Evolutionary conservation across 2,888 invertebrate species (phyloP).

Genomic region (Ophonus ardosiacus): DNA sequence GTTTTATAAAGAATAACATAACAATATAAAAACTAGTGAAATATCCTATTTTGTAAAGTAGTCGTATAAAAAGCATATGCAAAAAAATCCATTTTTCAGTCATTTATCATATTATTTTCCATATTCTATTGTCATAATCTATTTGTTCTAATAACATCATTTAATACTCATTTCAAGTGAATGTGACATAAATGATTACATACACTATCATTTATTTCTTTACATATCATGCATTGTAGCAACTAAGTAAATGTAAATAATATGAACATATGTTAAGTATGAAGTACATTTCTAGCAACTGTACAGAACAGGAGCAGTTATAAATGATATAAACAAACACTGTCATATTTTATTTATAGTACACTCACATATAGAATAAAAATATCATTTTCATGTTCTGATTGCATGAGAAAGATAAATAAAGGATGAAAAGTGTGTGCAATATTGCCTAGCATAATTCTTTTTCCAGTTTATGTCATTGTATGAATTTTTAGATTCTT

Average conservation of each 20-base stretch:
- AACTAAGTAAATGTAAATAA: slow-evolving; percentile 39
- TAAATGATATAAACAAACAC: slow-evolving; percentile 30
- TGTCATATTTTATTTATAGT: slow-evolving; percentile 30
- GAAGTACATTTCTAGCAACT: slow-evolving; percentile 15
- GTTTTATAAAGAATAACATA: too few species aligned
- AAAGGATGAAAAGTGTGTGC: not conserved
- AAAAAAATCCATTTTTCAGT: too few species aligned
- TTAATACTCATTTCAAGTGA: not conserved
- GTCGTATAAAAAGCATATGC: too few species aligned
- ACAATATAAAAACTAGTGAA: too few species aligned
- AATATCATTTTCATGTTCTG: slow-evolving; percentile 24
- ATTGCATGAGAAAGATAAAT: slow-evolving; percentile 17
- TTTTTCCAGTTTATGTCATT: not conserved
- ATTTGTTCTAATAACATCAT: not conserved
- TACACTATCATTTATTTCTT: slow-evolving; percentile 16
- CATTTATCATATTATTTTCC: too few species aligned
- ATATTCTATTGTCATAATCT: not conserved
- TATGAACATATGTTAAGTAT: slow-evolving; percentile 28
- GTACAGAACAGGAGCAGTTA: slow-evolving; percentile 28
- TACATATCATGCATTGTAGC: slow-evolving; percentile 33
- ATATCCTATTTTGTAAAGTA: too few species aligned
- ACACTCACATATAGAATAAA: slow-evolving; percentile 29
- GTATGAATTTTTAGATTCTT: slow-evolving; percentile 34
- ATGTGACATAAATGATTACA: slow-evolving; percentile 20
- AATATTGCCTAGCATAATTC: not conserved